Conservation (phyloP, 2,797 vertebrate species). For the Naso thynnoides region DNA sequence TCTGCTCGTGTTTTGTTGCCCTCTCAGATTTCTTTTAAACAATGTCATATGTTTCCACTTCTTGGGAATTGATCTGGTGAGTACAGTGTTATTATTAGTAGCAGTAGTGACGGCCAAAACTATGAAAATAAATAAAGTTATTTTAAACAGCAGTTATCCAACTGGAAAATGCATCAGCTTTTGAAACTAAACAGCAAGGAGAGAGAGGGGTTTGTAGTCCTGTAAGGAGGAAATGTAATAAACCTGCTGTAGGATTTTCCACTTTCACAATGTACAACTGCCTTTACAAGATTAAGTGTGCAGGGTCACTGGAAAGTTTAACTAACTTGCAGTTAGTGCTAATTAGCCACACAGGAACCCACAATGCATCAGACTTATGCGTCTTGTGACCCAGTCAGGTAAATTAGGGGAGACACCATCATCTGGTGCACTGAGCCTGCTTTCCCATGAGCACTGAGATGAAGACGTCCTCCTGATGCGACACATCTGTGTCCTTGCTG, state of each 20-base stretch:
- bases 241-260: conserved; percentile 58
- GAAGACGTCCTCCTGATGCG: conserved; percentile 54
- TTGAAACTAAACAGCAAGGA: neutral
- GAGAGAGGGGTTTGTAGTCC: neutral
- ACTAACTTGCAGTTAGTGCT: conserved; percentile 49
- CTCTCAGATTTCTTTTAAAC: neutral
- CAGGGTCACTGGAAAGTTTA: conserved; percentile 71
- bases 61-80: neutral
- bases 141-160: neutral
- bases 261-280: conserved; percentile 38
- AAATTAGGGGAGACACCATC: conserved; percentile 53
- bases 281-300: conserved; percentile 58
- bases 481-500: conserved; percentile 68
- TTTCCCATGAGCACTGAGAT: conserved; percentile 42
- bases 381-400: conserved; percentile 56
- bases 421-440: neutral
- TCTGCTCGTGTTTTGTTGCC: neutral
- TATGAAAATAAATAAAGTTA: too few species aligned
- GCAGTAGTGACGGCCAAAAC: neutral
- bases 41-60: neutral
- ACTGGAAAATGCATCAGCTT: neutral
- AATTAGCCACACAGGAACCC: conserved; percentile 53
- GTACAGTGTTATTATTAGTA: neutral
- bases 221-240: conserved; percentile 8
- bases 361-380: conserved; percentile 34